phyloP scores from a whole-genome alignment of 2,888 invertebrate genomes.

The Piscicola geometra region DNA sequence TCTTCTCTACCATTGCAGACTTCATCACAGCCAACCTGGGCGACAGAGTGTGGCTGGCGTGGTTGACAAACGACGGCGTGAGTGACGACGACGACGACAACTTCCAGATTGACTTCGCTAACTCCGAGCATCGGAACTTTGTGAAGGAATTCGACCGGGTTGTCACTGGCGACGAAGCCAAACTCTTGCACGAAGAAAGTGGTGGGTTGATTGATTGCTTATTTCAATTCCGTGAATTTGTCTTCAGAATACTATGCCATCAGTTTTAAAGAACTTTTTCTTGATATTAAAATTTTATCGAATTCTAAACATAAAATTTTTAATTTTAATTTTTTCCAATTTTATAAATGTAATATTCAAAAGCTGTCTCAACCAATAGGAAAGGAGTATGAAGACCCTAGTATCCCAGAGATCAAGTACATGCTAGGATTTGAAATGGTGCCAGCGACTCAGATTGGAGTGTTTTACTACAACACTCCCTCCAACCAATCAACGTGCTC shows the following conservation, averaged over 20 bases:
- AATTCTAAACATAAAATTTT: too few species aligned
- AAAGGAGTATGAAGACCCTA: constrained; percentile 1
- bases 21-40: constrained; percentile 51
- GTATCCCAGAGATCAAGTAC: constrained; percentile 45
- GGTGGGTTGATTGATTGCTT: constrained; percentile 10
- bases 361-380: not conserved
- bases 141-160: constrained; percentile 51
- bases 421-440: constrained; percentile 49
- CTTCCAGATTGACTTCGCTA: not conserved
- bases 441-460: constrained; percentile 50
- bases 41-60: constrained; percentile 55
- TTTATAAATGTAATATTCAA: too few species aligned
- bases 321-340: too few species aligned
- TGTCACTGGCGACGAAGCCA: constrained; percentile 45
- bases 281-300: too few species aligned
- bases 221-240: too few species aligned
- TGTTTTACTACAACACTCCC: constrained; percentile 51
- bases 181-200: constrained; percentile 2
- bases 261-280: too few species aligned
- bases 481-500: constrained; percentile 47
- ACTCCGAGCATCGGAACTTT: constrained; percentile 41
- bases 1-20: too few species aligned
- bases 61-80: constrained; percentile 49
- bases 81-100: constrained; percentile 41
- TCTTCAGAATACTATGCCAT: too few species aligned